A percentile compares a stretch with the other conserved stretches of the same genome.
Conservation (phyloP, 1,140 invertebrate genomes). For the Galendromus occidentalis region DNA sequence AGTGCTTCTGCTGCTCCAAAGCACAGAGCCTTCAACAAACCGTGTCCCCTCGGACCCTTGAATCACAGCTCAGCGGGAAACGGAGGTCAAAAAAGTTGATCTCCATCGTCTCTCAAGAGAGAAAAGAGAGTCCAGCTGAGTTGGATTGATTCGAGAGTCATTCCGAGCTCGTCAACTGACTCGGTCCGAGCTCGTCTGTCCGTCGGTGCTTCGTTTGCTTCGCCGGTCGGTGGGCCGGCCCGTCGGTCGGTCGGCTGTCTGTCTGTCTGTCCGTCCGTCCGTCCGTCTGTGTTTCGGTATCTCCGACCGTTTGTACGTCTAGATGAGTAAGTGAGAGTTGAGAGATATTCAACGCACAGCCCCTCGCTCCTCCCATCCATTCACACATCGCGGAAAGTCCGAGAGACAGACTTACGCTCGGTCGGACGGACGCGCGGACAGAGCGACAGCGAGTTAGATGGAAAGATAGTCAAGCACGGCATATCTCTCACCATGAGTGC, state of each 20-base stretch:
- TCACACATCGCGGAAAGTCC: no score
- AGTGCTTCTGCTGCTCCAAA: background rate
- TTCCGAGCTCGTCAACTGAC: background rate
- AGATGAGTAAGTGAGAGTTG: background rate
- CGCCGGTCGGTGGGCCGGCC: no score
- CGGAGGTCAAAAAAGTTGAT: constrained; percentile 9
- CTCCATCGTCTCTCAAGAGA: background rate
- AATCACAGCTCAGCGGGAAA: constrained; percentile 6
- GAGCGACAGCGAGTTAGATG: no score
- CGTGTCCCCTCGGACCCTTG: background rate
- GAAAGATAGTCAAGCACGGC: no score
- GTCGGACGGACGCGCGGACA: no score
- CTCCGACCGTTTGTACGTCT: background rate
- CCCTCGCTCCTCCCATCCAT: no score
- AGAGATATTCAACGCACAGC: no score
- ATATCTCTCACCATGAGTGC: no score
- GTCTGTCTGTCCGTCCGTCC: background rate
- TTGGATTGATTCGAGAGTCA: constrained; percentile 7
- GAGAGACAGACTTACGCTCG: no score
- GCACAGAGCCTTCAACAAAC: background rate
- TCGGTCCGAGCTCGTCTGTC: background rate
- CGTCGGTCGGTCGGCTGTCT: no score
- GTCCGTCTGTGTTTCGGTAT: background rate
- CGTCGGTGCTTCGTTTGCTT: background rate
- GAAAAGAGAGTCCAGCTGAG: background rate